Percentiles rank a stretch among this genome's conserved stretches.
Evolutionary conservation across 2,797 vertebrate genomes (phyloP).

Genomic region (Sebastes flavidus): DNA sequence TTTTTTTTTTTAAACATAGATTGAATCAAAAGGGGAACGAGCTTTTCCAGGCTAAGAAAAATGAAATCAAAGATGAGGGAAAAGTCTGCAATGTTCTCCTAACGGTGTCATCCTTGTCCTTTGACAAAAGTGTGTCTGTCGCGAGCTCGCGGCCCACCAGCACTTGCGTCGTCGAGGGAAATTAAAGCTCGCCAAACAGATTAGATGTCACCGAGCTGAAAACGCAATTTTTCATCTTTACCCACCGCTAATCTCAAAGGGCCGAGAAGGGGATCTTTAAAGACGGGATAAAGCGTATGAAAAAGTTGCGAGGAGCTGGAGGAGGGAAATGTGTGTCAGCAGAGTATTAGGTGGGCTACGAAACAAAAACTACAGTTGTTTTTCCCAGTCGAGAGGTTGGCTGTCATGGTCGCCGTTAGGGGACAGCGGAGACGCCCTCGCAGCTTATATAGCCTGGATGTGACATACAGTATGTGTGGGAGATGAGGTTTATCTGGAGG

Average conservation of each 20-base stretch:
- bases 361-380: slow-evolving; percentile 71
- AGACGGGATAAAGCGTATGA: slow-evolving; percentile 55
- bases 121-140: slow-evolving; percentile 58
- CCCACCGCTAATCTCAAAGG: slow-evolving; percentile 78
- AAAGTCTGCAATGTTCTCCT: slow-evolving; percentile 12
- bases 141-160: slow-evolving; percentile 71
- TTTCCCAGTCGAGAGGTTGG: slow-evolving; percentile 51
- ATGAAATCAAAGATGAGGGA: slow-evolving; percentile 19
- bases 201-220: slow-evolving; percentile 83
- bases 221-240: slow-evolving; percentile 85
- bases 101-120: slow-evolving; percentile 40
- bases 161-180: slow-evolving; percentile 78
- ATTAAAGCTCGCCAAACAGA: slow-evolving; percentile 86
- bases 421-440: slow-evolving; percentile 20
- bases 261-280: slow-evolving; percentile 67
- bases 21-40: background rate
- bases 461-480: slow-evolving; percentile 64
- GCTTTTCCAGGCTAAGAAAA: slow-evolving; percentile 7
- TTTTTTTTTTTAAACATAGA: slow-evolving; percentile 3
- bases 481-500: slow-evolving; percentile 63
- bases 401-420: slow-evolving; percentile 51
- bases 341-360: slow-evolving; percentile 74
- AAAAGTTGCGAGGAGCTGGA: slow-evolving; percentile 18
- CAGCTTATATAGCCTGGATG: slow-evolving; percentile 56
- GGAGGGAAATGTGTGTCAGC: slow-evolving; percentile 66